Evolutionary conservation across 2,888 invertebrate genomes (phyloP).

Genomic region (Synanthedon andrenaeformis): DNA sequence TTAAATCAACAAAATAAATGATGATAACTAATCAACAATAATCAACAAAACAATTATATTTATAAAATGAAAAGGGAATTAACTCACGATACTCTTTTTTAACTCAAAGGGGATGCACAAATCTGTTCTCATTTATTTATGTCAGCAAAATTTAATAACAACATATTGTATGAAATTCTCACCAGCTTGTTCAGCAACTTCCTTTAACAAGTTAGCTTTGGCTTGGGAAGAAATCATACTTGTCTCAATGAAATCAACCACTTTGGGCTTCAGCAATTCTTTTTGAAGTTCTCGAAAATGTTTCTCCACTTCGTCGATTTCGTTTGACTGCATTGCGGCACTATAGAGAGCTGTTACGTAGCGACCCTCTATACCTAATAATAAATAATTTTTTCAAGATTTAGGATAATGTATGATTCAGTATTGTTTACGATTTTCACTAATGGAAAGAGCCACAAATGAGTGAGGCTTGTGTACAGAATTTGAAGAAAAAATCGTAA

Average conservation of each 20-base stretch:
- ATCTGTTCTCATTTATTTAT: no score
- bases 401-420: no score
- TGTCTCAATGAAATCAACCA: conserved; percentile 42
- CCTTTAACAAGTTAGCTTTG: conserved; percentile 35
- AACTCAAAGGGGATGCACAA: no score
- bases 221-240: conserved; percentile 31
- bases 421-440: not conserved
- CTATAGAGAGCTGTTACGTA: conserved; percentile 49
- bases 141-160: no score
- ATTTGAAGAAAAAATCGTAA: no score
- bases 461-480: no score
- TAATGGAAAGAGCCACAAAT: no score
- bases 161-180: not conserved
- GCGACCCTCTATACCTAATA: conserved; percentile 42
- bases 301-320: conserved; percentile 39
- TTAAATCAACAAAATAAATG: no score
- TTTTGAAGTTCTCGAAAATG: conserved; percentile 25
- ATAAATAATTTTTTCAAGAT: not conserved
- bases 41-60: no score
- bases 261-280: conserved; percentile 30
- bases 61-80: no score
- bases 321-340: conserved; percentile 32
- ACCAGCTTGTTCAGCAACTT: conserved; percentile 33
- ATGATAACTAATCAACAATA: no score
- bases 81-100: no score